Evolutionary conservation across 2,888 invertebrate species (phyloP).

Genomic region (Ecliptopera silaceata): DNA sequence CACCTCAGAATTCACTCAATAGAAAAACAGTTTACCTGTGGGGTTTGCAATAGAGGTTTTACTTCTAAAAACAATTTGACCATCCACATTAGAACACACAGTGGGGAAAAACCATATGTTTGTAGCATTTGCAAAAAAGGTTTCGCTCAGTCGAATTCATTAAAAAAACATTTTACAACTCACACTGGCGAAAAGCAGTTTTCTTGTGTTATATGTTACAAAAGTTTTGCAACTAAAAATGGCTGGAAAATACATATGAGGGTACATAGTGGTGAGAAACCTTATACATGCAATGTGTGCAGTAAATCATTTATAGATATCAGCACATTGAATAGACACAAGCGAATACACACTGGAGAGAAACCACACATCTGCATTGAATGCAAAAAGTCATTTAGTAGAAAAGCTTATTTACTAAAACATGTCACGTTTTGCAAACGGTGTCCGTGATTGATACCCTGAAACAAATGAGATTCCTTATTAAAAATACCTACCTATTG

Average conservation of each 20-base stretch:
- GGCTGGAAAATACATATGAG: conserved; percentile 23
- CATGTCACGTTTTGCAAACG: conserved; percentile 25
- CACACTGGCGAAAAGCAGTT: conserved; percentile 19
- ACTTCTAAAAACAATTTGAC: conserved; percentile 22
- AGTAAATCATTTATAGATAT: conserved; percentile 26
- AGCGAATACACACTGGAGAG: conserved; percentile 21
- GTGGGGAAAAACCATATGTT: conserved; percentile 21
- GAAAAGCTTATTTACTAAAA: conserved; percentile 25
- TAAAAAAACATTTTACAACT: conserved; percentile 20
- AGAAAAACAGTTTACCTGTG: conserved; percentile 18
- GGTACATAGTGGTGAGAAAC: conserved; percentile 22
- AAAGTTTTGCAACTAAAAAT: conserved; percentile 19
- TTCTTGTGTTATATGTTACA: conserved; percentile 16
- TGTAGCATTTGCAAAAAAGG: conserved; percentile 14
- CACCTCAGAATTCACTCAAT: conserved; percentile 24
- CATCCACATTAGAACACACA: conserved; percentile 26
- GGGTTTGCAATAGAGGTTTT: conserved; percentile 19
- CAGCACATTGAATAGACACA: conserved; percentile 20
- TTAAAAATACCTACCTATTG: too few species aligned
- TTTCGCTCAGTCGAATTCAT: conserved; percentile 12
- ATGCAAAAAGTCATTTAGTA: conserved; percentile 24
- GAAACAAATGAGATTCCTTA: too few species aligned
- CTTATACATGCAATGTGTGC: conserved; percentile 18
- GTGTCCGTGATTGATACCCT: too few species aligned
- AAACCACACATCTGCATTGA: conserved; percentile 21